Conservation (phyloP, 2,888 invertebrate genomes). For the Leptogaster cylindrica region DNA sequence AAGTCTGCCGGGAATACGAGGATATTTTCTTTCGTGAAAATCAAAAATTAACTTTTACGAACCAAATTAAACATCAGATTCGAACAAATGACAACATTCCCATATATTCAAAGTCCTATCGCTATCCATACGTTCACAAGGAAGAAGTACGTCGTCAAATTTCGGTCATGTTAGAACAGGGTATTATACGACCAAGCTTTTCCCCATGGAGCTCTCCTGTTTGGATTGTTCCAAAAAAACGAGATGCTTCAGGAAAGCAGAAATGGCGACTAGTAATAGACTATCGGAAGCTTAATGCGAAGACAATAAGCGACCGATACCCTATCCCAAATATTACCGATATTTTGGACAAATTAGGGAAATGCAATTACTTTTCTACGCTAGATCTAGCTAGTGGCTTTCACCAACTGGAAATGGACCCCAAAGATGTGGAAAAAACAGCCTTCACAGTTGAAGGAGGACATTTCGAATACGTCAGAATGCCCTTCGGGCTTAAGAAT, state of each 20-base stretch:
- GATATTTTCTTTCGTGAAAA: slow-evolving; percentile 50
- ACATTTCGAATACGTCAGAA: neutral
- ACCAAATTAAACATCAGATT: slow-evolving; percentile 51
- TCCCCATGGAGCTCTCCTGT: too few relatives aligned
- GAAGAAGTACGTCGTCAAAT: slow-evolving; percentile 52
- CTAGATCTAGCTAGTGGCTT: neutral
- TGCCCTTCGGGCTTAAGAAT: neutral
- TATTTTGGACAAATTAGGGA: neutral
- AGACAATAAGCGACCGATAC: neutral
- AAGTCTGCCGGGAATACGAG: slow-evolving; percentile 47
- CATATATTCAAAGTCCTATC: slow-evolving; percentile 51
- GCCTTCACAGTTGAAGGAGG: neutral
- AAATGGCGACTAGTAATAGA: slow-evolving; percentile 44
- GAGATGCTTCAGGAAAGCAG: slow-evolving; percentile 38
- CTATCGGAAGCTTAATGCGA: slow-evolving; percentile 8
- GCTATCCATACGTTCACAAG: slow-evolving; percentile 52
- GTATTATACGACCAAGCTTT: slow-evolving; percentile 40
- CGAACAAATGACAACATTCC: slow-evolving; percentile 51
- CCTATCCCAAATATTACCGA: neutral
- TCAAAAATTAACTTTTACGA: slow-evolving; percentile 49
- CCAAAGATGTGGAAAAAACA: neutral
- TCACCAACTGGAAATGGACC: neutral
- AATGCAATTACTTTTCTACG: neutral
- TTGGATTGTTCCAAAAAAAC: too few relatives aligned
- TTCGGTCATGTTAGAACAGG: slow-evolving; percentile 43